Base-by-base conservation (phyloP, 2,888 invertebrate genomes). In the Perizoma affinitatum region DNA sequence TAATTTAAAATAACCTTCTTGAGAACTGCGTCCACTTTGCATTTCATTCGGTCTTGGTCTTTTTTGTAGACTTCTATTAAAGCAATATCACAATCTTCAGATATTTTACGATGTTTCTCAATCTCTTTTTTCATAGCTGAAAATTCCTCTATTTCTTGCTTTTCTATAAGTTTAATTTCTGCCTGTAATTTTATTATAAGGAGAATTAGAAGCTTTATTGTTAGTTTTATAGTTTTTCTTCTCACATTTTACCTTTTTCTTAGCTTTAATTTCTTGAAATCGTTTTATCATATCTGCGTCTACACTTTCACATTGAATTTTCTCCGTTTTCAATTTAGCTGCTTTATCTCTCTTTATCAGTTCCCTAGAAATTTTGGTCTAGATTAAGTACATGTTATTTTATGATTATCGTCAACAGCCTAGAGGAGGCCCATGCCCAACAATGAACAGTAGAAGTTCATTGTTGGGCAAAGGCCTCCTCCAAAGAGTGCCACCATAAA, bases 11-110 rank as follows among this genome's bases (percentile, higher is more conserved):
- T 38, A 4, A 38, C 85, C 70, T 75, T 65, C 57, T 73, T 62
- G 34, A 75, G 54, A 1, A 79, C 67, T 34, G 63, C 45, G 55
- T 74, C 69, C 35, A 76, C 73, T 64, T 73, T 80, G 11, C 66
- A 66, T 41, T 73, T 67, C 5, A 75, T 57, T 52, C 61, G 70
- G 0, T 82, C 80, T 48, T 81, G 74, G 42, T 80, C 71, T 38
- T 73, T 71, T 11, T 65, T 69, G 66, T 78, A 75, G 22, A 70
- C 51, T 57, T 76, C 69, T 6, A 68, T 73, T 40, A 75, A 66
- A 7, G 63, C 67, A 44, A 78, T 61, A 11, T 77, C 74, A 11
- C 65, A 63, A 35, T 73, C 65, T 54, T 76, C 69, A 4, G 42
- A 34, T 11, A 38, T 50, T 50, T 58, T 50, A 9, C 57, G 54